Percentiles rank a stretch among this genome's conserved stretches.
These are phyloP conservation scores for Formica aserva DNA, from an alignment of 2,888 invertebrate genomes.

Conservation along the genomic window DNA sequence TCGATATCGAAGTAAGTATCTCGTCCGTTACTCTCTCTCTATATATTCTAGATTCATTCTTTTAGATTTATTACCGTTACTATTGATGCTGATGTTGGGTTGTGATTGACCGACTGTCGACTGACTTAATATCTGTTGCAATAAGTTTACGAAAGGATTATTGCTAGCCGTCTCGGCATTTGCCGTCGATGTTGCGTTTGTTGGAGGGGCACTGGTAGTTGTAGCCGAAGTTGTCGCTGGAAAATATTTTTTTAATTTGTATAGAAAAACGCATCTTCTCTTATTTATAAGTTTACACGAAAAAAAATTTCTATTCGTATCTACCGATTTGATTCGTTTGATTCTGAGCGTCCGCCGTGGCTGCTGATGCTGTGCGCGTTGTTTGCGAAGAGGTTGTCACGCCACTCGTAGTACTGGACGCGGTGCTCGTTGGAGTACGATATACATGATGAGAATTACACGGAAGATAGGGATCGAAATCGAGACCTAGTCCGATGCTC, in stretches of 20 bases:
- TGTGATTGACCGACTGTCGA: constrained; percentile 42
- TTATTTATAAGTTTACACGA: neutral
- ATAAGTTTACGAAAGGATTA: constrained; percentile 48
- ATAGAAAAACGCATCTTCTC: neutral
- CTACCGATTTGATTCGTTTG: constrained; percentile 76
- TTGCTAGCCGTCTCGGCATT: constrained; percentile 51
- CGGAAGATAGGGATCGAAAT: constrained; percentile 90
- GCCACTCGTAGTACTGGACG: constrained; percentile 68
- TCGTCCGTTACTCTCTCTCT: neutral
- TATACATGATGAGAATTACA: constrained; percentile 91
- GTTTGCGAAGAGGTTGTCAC: constrained; percentile 75
- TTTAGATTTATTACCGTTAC: constrained; percentile 39
- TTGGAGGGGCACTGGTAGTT: constrained; percentile 61
- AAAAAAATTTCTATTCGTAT: neutral
- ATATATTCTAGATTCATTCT: neutral
- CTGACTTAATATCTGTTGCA: constrained; percentile 55
- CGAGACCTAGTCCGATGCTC: constrained; percentile 77
- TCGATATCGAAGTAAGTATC: neutral
- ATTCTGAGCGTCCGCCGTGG: constrained; percentile 85
- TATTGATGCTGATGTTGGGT: constrained; percentile 34
- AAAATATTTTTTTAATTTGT: constrained; percentile 36
- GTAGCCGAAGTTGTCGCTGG: constrained; percentile 71
- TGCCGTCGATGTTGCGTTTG: constrained; percentile 62
- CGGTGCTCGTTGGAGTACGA: constrained; percentile 70
- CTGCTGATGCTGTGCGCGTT: constrained; percentile 81